Evolutionary conservation across 1,140 invertebrate genomes (phyloP).

Genomic region (Hesperophylax magnus): DNA sequence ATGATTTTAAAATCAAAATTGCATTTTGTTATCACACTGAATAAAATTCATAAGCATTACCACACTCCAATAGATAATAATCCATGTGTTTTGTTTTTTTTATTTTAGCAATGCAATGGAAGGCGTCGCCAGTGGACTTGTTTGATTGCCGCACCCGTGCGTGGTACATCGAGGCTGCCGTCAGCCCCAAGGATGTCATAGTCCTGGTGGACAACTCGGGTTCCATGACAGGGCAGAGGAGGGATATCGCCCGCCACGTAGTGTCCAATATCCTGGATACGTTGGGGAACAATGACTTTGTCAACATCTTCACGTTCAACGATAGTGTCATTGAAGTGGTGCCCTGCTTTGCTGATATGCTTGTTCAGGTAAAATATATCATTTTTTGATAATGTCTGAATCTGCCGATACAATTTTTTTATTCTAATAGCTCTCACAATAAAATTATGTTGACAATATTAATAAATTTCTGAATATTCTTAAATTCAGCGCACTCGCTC

Average conservation of each 20-base stretch:
- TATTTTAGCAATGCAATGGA: slow-evolving; percentile 78
- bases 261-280: slow-evolving; percentile 97
- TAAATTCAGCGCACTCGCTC: too few species aligned
- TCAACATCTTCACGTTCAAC: slow-evolving; percentile 94
- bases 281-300: slow-evolving; percentile 98
- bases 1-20: too few species aligned
- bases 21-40: too few species aligned
- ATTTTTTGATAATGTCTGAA: too few species aligned
- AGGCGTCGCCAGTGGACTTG: slow-evolving; percentile 81
- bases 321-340: slow-evolving; percentile 84
- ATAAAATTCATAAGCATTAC: too few species aligned
- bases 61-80: too few species aligned
- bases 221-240: slow-evolving; percentile 95
- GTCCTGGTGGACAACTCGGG: slow-evolving; percentile 96
- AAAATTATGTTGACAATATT: too few species aligned
- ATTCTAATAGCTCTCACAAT: too few species aligned
- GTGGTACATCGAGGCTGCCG: slow-evolving; percentile 98
- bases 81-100: neutral
- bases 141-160: slow-evolving; percentile 90
- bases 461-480: too few species aligned
- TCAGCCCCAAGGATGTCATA: slow-evolving; percentile 96
- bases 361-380: slow-evolving; percentile 79
- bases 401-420: too few species aligned
- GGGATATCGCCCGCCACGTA: slow-evolving; percentile 94
- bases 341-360: slow-evolving; percentile 87